Percentiles rank a stretch among this genome's conserved stretches.
phyloP scores from a whole-genome alignment of 1,140 invertebrate genomes.

The Drosophila dunni region DNA sequence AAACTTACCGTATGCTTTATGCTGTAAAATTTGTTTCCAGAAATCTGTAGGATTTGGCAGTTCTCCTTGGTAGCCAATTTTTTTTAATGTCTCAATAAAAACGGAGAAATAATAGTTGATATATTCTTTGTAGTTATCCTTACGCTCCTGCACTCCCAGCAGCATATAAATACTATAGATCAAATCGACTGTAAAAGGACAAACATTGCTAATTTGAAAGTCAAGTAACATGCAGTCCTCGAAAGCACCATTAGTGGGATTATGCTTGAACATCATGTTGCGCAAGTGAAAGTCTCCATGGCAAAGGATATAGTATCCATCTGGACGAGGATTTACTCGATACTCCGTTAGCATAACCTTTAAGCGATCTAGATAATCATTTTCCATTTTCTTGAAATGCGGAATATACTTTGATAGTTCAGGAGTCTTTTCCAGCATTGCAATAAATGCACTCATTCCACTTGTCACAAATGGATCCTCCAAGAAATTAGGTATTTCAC shows the following conservation, averaged over 20 bases:
- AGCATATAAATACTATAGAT: conserved; percentile 64
- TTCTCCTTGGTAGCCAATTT: conserved; percentile 53
- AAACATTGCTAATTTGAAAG: conserved; percentile 55
- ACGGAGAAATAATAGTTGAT: conserved; percentile 51
- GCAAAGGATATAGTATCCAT: conserved; percentile 49
- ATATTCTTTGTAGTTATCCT: conserved; percentile 34
- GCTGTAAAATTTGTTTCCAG: conserved; percentile 36
- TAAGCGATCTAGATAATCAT: conserved; percentile 8
- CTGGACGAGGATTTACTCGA: conserved; percentile 21
- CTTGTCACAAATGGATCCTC: conserved; percentile 34
- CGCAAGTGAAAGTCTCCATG: conserved; percentile 69
- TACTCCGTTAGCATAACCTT: conserved; percentile 37
- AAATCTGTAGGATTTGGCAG: conserved; percentile 43
- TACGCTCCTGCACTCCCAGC: conserved; percentile 52
- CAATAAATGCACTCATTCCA: conserved; percentile 54
- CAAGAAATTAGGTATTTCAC: conserved; percentile 21
- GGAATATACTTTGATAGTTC: conserved; percentile 55
- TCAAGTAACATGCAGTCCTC: conserved; percentile 66
- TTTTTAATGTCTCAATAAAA: conserved; percentile 51
- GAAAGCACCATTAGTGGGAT: conserved; percentile 15
- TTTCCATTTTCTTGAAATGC: conserved; percentile 43
- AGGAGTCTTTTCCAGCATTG: conserved; percentile 31
- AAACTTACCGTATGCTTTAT: conserved; percentile 52
- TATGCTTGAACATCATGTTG: conserved; percentile 69
- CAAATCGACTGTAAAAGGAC: conserved; percentile 49